Evolutionary conservation across 2,797 vertebrate genomes (phyloP).

Genomic region (Crocidura indochinensis): DNA sequence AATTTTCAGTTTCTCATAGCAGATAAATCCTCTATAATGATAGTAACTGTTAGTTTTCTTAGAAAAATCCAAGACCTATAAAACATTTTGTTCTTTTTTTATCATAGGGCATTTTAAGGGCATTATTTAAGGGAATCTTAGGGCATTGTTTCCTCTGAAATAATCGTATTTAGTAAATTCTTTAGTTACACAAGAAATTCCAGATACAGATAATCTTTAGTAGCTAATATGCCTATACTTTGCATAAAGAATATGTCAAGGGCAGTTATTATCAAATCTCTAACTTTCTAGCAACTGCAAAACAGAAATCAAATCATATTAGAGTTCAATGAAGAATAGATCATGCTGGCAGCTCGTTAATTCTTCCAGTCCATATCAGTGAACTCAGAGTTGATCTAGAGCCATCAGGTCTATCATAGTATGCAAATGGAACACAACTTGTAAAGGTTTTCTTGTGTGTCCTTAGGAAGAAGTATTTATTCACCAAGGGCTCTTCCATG

Average conservation of each 20-base stretch:
- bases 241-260: not conserved
- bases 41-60: no score
- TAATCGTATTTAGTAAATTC: not conserved
- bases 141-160: not conserved
- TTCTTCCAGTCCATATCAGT: not conserved
- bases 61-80: not conserved
- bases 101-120: conserved; percentile 4
- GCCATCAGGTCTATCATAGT: not conserved
- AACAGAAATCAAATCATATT: not conserved
- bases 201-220: not conserved
- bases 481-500: not conserved
- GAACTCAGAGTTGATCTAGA: no score
- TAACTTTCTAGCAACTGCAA: not conserved
- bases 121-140: not conserved
- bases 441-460: not conserved
- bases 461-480: not conserved
- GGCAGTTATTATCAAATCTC: not conserved
- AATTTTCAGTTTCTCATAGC: no score
- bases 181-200: not conserved
- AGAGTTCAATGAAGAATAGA: not conserved
- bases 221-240: not conserved
- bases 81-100: not conserved
- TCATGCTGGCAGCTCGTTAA: not conserved
- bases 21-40: no score
- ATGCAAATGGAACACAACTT: not conserved